phyloP scores from a whole-genome alignment of 2,797 vertebrate species.

The Megaceryle alcyon region DNA sequence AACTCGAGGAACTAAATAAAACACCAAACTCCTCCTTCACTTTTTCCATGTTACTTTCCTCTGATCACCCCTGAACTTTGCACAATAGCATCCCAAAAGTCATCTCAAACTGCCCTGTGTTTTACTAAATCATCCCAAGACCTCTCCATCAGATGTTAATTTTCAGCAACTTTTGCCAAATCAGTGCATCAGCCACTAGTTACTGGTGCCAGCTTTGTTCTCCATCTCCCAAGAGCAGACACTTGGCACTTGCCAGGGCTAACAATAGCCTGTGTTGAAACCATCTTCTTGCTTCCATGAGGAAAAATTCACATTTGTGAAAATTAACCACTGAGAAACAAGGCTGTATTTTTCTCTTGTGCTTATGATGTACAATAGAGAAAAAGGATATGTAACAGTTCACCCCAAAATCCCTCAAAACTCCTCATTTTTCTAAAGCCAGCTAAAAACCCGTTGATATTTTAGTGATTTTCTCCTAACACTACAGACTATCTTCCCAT shows the following conservation, averaged over 20 bases:
- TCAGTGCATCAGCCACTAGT: constrained; percentile 15
- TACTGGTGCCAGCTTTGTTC: constrained; percentile 42
- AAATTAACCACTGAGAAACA: constrained; percentile 14
- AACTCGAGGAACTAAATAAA: not conserved
- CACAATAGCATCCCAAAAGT: not conserved
- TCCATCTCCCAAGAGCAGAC: constrained; percentile 39
- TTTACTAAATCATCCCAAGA: constrained; percentile 18
- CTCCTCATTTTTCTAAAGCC: not conserved
- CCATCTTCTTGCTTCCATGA: not conserved
- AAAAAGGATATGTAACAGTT: not conserved
- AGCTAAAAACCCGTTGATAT: not conserved
- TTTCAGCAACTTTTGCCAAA: constrained; percentile 37
- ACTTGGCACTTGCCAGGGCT: constrained; percentile 23
- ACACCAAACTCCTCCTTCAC: not conserved
- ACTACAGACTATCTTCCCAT: not conserved
- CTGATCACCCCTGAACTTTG: not conserved
- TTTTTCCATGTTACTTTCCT: not conserved
- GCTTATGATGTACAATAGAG: not conserved
- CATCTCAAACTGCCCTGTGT: not conserved
- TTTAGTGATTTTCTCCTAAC: not conserved
- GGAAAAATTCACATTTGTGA: constrained; percentile 22
- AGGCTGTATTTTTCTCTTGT: not conserved
- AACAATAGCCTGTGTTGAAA: constrained; percentile 44
- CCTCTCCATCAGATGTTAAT: not conserved
- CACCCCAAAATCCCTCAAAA: not conserved